phyloP scores from a whole-genome alignment of 2,113 vertebrate genomes.

The Orientallactaga bullata region DNA sequence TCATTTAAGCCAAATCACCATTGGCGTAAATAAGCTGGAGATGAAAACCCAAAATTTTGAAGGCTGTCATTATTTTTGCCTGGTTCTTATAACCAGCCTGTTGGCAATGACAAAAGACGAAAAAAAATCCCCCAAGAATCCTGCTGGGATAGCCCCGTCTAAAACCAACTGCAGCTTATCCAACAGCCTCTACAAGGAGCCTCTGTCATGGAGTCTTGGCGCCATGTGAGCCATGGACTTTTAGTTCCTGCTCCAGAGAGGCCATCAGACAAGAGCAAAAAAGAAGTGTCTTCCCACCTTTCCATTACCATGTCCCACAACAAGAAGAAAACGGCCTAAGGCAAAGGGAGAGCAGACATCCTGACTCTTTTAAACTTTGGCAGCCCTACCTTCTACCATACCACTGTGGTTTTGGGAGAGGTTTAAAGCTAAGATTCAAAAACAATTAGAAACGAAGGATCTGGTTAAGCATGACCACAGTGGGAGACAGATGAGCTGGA shows the following conservation, averaged over 20 bases:
- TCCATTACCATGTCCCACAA: slow-evolving; percentile 36
- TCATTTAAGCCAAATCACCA: slow-evolving; percentile 40
- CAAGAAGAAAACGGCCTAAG: background rate
- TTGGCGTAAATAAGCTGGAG: background rate
- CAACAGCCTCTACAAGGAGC: background rate
- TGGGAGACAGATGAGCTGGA: background rate
- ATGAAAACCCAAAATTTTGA: slow-evolving; percentile 56
- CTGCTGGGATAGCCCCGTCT: background rate
- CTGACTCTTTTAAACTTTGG: slow-evolving; percentile 55
- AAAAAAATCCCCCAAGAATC: slow-evolving; percentile 55
- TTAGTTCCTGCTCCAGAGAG: slow-evolving; percentile 48
- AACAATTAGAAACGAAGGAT: slow-evolving; percentile 29
- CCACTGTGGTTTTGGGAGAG: slow-evolving; percentile 49
- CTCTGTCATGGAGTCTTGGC: background rate
- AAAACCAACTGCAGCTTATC: slow-evolving; percentile 40
- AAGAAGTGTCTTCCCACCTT: background rate
- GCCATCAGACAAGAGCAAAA: slow-evolving; percentile 21
- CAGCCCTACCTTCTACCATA: slow-evolving; percentile 27
- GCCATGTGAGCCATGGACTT: background rate
- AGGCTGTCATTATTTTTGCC: slow-evolving; percentile 60
- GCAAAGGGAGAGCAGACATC: slow-evolving; percentile 34
- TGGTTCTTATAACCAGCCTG: slow-evolving; percentile 35
- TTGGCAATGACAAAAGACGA: slow-evolving; percentile 52
- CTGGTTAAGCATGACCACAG: background rate
- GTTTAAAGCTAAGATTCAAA: slow-evolving; percentile 53